Base-by-base conservation (phyloP, 2,888 invertebrate genomes). In the Ommatoiulus sabulosus region DNA sequence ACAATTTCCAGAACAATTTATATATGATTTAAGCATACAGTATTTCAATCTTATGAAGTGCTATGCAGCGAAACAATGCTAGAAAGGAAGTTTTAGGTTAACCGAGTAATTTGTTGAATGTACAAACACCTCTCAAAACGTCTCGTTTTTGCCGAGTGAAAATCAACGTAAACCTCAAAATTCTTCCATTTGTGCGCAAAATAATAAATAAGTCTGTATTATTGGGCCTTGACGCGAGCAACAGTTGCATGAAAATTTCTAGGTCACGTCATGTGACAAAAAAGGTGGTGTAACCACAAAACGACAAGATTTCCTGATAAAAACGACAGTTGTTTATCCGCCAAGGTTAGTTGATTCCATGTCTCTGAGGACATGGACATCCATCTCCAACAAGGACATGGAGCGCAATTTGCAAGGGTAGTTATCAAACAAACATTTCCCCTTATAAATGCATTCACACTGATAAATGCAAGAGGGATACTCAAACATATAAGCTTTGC, bases 231-330 rank as follows among this genome's bases (percentile, higher is more conserved):
- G 24, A 72, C 5, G 72, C 20, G 5, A n/a, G 20, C 6, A 10
- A 72, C n/a, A 10, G n/a, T n/a, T 63, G 63, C 63, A 63, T 63
- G n/a, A 63, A 63, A 63, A 3, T n/a, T 63, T 63, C 63, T 63
- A 63, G 63, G 63, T 63, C 63, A 63, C n/a, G 63, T 63, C 63
- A 17, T 63, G 63, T 63, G n/a, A 63, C 63, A 24, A 72, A 20
- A 24, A 20, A 24, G n/a, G 72, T 72, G 72, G 72, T 72, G 72
- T 72, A 20, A 72, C 24, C 20, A 24, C 6, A 24, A 72, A 72
- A 20, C 8, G 72, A 72, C 20, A 72, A 72, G 72, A 72, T 24
- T 72, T 20, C 7, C 20, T 72, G 72, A 72, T 72, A 72, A 72
- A n/a, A 72, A 24, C 24, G 6, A 72, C 24, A 20, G 72, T 24